Conservation (phyloP, 1,140 invertebrate genomes). For the Brachionus angularis region DNA sequence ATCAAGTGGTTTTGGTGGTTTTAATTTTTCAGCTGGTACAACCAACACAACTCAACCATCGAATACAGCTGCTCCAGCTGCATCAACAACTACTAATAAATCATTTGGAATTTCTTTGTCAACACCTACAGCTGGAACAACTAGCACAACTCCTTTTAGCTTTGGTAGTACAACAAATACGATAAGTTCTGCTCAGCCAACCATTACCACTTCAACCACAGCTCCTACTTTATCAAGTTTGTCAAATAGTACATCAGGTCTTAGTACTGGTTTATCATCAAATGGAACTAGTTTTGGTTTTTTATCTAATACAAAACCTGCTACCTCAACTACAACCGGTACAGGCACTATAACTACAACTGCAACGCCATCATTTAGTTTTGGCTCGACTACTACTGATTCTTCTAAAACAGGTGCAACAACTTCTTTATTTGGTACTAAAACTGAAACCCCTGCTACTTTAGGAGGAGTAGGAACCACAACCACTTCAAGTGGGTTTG, state of each 20-base stretch:
- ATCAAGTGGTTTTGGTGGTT: neutral
- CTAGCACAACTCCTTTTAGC: neutral
- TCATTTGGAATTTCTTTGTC: neutral
- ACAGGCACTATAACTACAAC: neutral
- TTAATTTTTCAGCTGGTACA: neutral
- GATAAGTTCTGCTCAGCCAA: neutral
- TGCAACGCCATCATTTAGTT: too few relatives aligned
- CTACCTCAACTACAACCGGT: neutral
- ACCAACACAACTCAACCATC: neutral
- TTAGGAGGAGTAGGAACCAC: too few relatives aligned
- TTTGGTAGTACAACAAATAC: neutral
- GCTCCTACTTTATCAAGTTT: neutral
- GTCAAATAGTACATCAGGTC: neutral
- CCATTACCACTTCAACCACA: too few relatives aligned
- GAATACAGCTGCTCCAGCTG: neutral
- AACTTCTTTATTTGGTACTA: too few relatives aligned
- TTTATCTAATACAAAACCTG: neutral
- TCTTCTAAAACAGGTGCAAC: too few relatives aligned
- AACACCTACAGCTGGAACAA: neutral
- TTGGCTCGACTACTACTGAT: too few relatives aligned
- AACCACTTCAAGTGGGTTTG: too few relatives aligned
- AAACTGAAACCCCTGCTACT: too few relatives aligned
- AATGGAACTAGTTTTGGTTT: neutral
- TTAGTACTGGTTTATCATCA: neutral
- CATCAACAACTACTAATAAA: neutral